Evolutionary conservation across 2,888 invertebrate genomes (phyloP), one percentile per base, ranked within the genome.

Genomic region (Leptopterna dolabrata): DNA sequence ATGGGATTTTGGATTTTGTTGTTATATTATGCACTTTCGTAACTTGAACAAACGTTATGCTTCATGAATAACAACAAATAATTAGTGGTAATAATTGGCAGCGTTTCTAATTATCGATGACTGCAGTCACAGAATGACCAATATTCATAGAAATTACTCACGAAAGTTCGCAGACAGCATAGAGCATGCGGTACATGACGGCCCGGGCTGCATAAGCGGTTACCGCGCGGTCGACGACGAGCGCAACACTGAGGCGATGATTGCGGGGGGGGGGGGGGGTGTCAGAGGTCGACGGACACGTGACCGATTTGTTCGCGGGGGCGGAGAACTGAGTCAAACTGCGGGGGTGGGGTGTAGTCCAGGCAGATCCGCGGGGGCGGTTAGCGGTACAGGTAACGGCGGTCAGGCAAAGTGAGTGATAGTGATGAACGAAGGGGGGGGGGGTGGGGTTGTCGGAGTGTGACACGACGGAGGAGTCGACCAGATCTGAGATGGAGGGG

Each of bases 141-240:
- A 2, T 2, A 36, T 36, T 36, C 7, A 36, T 36, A 7, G 36
- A 19, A 19, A 63, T 47, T 85, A 85, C 85, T 85, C 73, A 85
- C 85, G 85, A 27, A 43, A 85, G 24, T 63, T 85, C 85, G 41
- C 85, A 85, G 19, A 85, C 71, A 45, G 85, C 76, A 45, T 85
- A 85, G 13, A 85, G 73, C 85, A 85, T 85, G 47, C 45, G 85
- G 47, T 85, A 85, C 85, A 85, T 85, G 29, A 11, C 45, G 83
- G 2, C 41, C 19, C 71, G 19, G 14, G 30, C 41, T 14, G 83
- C 83, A 83, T 83, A 83, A 27, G 76, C 16, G 19, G 19, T 19
- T 4, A n/a, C 36, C 13, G 16, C 36, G 16, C 73, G 73, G 19
- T 19, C 30, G 41, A 16, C 41, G 30, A 30, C 73, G 73, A 16